These are phyloP conservation scores for Cochlearius cochlearius DNA, from an alignment of 2,113 vertebrate genomes.

Conservation along the genomic window DNA sequence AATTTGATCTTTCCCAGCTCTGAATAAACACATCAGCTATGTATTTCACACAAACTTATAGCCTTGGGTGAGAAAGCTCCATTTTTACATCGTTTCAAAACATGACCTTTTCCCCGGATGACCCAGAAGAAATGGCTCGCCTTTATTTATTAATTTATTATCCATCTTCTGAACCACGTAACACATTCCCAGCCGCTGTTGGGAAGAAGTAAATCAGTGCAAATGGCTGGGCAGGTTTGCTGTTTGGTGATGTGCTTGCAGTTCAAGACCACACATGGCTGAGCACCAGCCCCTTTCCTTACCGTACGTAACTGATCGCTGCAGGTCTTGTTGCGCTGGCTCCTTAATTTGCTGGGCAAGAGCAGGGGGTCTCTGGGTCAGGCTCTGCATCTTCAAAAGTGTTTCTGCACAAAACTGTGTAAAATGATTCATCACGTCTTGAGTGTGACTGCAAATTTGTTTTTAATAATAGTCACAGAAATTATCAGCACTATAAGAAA, in stretches of 20 bases:
- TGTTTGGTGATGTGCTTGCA: background rate
- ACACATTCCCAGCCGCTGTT: background rate
- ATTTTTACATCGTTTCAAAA: background rate
- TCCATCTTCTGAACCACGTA: background rate
- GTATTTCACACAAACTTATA: background rate
- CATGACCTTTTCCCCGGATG: background rate
- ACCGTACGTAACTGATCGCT: accelerated
- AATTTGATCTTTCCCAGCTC: background rate
- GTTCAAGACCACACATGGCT: background rate
- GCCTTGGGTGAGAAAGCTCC: background rate
- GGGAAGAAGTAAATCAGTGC: background rate
- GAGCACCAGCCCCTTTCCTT: background rate
- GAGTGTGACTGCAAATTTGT: background rate
- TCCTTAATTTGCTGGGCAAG: background rate
- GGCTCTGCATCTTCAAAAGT: background rate
- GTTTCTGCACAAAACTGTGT: background rate
- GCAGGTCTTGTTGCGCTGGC: background rate
- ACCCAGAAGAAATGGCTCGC: background rate
- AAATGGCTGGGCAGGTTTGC: background rate
- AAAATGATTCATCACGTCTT: background rate
- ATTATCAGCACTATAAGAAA: background rate
- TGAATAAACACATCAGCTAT: background rate
- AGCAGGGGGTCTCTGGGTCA: background rate
- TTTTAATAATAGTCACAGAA: background rate
- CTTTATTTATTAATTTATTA: background rate